phyloP scores from a whole-genome alignment of 2,888 invertebrate species.

The Diarsia dahlii region DNA sequence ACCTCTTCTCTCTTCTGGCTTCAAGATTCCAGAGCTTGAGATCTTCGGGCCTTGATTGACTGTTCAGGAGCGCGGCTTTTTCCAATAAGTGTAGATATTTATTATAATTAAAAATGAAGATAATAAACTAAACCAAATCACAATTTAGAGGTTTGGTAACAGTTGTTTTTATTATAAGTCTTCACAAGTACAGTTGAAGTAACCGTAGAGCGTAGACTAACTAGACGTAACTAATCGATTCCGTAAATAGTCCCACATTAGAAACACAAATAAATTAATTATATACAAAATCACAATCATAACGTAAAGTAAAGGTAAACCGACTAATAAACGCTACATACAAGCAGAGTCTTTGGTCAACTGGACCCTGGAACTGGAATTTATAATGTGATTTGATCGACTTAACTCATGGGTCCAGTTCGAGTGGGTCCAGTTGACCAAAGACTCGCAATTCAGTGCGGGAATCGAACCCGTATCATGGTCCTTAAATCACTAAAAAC shows the following conservation, averaged over 20 bases:
- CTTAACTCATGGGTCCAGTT: no score
- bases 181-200: not conserved
- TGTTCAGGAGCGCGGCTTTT: not conserved
- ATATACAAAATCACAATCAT: not conserved
- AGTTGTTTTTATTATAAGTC: not conserved
- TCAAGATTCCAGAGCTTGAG: conserved; percentile 44
- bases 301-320: not conserved
- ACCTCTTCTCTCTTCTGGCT: conserved; percentile 73
- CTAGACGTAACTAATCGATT: not conserved
- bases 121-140: not conserved
- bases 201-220: no score
- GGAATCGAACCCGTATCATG: not conserved
- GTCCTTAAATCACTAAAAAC: not conserved
- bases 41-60: conserved; percentile 40
- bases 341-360: no score
- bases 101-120: not conserved
- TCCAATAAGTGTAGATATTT: not conserved
- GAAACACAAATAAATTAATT: not conserved
- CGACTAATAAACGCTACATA: not conserved
- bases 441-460: not conserved
- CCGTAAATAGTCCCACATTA: not conserved
- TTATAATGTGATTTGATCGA: no score
- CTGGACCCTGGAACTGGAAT: no score
- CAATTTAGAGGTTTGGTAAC: not conserved
- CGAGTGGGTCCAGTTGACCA: no score